These are phyloP conservation scores for Neodontobutis hainanensis DNA, from an alignment of 2,113 vertebrate genomes.

Conservation along the genomic window DNA sequence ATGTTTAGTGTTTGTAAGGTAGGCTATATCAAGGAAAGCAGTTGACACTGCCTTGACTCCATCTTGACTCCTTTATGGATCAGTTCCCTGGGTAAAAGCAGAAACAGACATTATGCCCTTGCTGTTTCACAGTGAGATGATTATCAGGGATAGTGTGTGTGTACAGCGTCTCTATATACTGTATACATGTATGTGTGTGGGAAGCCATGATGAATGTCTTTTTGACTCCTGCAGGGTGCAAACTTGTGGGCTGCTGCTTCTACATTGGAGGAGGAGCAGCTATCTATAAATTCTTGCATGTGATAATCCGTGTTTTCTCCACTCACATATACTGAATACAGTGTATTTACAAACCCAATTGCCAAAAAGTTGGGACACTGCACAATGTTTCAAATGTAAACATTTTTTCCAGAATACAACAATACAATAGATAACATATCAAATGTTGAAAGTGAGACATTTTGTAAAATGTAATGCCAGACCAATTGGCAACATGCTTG, in stretches of 20 bases:
- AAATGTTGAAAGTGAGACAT: too few relatives aligned
- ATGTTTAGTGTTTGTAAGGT: not conserved
- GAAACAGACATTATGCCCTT: conserved; percentile 56
- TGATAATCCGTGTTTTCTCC: conserved; percentile 17
- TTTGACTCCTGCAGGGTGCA: conserved; percentile 46
- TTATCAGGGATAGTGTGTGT: conserved; percentile 38
- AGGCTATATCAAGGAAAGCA: conserved; percentile 34
- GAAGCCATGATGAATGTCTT: conserved; percentile 59
- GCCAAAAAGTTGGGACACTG: too few relatives aligned
- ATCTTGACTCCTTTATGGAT: conserved; percentile 50
- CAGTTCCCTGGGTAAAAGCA: conserved; percentile 39
- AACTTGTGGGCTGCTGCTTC: conserved; percentile 44
- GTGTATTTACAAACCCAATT: not conserved
- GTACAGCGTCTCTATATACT: conserved; percentile 22
- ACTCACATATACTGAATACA: not conserved
- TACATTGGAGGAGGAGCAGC: conserved; percentile 34
- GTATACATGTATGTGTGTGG: conserved; percentile 15
- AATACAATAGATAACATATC: too few relatives aligned
- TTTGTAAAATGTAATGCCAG: too few relatives aligned
- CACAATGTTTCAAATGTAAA: too few relatives aligned
- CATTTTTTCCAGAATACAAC: too few relatives aligned
- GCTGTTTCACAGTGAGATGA: conserved; percentile 51
- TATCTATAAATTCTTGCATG: conserved; percentile 62
- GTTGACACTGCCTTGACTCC: conserved; percentile 44
- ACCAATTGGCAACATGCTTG: too few relatives aligned